These are phyloP conservation scores for Martes martes DNA, from an alignment of 2,113 vertebrate genomes.

Conservation along the genomic window DNA sequence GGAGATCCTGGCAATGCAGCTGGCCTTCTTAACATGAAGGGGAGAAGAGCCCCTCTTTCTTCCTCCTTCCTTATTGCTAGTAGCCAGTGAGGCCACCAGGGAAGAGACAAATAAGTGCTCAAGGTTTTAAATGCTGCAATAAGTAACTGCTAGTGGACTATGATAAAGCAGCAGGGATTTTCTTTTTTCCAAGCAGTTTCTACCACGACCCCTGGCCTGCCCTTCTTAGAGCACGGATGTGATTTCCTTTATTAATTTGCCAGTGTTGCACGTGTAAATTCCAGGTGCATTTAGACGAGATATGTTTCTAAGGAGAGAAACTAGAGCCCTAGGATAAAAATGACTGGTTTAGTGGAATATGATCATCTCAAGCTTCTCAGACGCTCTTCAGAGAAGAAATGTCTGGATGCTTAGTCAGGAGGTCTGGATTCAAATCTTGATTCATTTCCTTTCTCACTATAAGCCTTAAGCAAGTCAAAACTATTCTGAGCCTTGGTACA, in stretches of 20 bases:
- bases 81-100: neutral
- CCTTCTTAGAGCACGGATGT: neutral
- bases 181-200: neutral
- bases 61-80: neutral
- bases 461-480: neutral
- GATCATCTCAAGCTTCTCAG: neutral
- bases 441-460: neutral
- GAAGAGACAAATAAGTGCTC: neutral
- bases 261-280: neutral
- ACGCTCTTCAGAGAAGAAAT: neutral
- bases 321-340: neutral
- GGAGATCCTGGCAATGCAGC: neutral
- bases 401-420: neutral
- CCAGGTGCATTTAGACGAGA: neutral
- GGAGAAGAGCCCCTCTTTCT: neutral
- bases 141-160: neutral
- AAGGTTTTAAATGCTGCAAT: neutral
- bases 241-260: conserved; percentile 52
- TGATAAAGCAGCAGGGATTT: neutral
- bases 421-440: neutral
- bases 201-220: neutral
- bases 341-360: neutral
- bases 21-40: neutral
- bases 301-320: neutral
- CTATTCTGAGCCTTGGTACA: neutral